Conservation (phyloP, 2,888 invertebrate species). For the Lepidonotus clava region DNA sequence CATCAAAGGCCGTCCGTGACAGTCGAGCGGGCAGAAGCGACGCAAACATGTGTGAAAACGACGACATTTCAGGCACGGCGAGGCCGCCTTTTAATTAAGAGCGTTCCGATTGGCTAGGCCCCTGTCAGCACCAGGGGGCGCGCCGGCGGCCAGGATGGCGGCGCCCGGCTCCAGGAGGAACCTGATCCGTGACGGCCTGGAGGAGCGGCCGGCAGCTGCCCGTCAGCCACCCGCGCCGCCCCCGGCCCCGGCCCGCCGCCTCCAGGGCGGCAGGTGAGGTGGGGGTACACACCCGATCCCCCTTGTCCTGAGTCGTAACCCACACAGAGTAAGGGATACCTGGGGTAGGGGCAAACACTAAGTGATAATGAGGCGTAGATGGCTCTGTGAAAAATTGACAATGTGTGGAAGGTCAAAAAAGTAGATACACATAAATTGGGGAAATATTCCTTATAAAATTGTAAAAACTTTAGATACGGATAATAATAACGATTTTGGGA, state of each 20-base stretch:
- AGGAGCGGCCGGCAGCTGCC: conserved; percentile 10
- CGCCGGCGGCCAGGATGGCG: neutral
- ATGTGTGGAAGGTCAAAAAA: no score
- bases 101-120: neutral
- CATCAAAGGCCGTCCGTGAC: conserved; percentile 16
- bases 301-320: neutral
- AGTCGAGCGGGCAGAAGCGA: conserved; percentile 9
- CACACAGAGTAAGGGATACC: neutral
- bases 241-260: neutral
- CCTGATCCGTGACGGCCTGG: conserved; percentile 24
- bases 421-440: no score
- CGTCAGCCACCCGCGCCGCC: conserved; percentile 3
- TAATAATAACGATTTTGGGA: no score
- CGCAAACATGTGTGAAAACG: conserved; percentile 48
- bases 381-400: no score
- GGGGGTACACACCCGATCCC: no score
- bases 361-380: no score
- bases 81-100: conserved; percentile 3
- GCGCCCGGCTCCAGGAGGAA: conserved; percentile 11
- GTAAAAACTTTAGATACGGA: no score
- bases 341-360: no score
- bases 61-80: neutral
- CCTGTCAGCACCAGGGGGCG: neutral
- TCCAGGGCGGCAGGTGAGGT: no score
- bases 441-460: no score